Percentiles rank a stretch among this genome's conserved stretches.
Evolutionary conservation across 2,113 vertebrate species (phyloP).

Genomic region (western clawed frog (Xenopus tropicalis)): UCB_Xtro_10.0 CM004444.2:177410501-177411000

Average conservation of each 20-base stretch:
- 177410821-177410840: too few relatives aligned
- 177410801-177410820: not conserved
- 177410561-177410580: conserved; percentile 67
- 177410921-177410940: too few relatives aligned
- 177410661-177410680: conserved; percentile 88
- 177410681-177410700: conserved; percentile 90
- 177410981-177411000: too few relatives aligned
- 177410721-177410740: conserved; percentile 77
- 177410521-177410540: conserved; percentile 87
- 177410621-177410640: conserved; percentile 86
- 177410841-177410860: too few relatives aligned
- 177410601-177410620: conserved; percentile 91
- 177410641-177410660: conserved; percentile 83
- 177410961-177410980: too few relatives aligned
- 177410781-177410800: conserved; percentile 53
- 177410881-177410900: too few relatives aligned
- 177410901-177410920: too few relatives aligned
- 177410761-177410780: conserved; percentile 72
- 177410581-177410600: conserved; percentile 71
- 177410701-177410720: conserved; percentile 82
- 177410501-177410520: conserved; percentile 70
- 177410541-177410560: conserved; percentile 89
- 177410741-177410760: conserved; percentile 85
- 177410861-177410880: too few relatives aligned
- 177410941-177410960: too few relatives aligned